Conservation (phyloP, 2,888 invertebrate species). For the Sicus ferrugineus region DNA sequence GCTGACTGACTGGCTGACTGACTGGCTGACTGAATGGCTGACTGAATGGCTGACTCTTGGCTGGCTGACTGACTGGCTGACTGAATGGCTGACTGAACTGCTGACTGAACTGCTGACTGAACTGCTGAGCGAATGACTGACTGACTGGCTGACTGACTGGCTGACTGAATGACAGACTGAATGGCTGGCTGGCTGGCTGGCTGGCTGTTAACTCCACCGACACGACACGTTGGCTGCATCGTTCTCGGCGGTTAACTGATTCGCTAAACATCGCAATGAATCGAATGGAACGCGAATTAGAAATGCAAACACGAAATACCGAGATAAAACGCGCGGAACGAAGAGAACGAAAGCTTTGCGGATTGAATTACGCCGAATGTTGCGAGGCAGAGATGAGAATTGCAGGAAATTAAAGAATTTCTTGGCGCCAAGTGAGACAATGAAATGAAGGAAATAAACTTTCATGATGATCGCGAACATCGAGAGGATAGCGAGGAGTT, state of each 20-base stretch:
- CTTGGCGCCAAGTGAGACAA: too few relatives aligned
- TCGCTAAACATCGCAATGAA: constrained; percentile 19
- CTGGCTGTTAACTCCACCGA: not conserved
- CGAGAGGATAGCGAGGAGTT: too few relatives aligned
- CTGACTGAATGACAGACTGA: not conserved
- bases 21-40: not conserved
- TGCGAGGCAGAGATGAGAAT: too few relatives aligned
- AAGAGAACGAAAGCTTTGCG: constrained; percentile 1
- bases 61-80: not conserved
- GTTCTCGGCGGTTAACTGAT: not conserved
- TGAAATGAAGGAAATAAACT: too few relatives aligned
- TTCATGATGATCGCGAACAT: too few relatives aligned
- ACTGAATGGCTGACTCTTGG: not conserved
- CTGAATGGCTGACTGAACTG: not conserved
- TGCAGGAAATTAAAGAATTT: too few relatives aligned
- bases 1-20: not conserved
- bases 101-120: too few relatives aligned
- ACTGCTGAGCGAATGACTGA: not conserved
- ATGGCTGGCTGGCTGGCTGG: not conserved
- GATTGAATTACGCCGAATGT: too few relatives aligned
- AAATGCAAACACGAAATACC: constrained; percentile 21
- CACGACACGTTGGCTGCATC: too few relatives aligned
- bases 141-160: not conserved
- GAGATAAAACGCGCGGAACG: not conserved
- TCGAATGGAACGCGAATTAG: constrained; percentile 22